Evolutionary conservation across 1,140 invertebrate genomes (phyloP), one percentile per base, ranked within the genome.

Genomic region (Trichonephila inaurata): DNA sequence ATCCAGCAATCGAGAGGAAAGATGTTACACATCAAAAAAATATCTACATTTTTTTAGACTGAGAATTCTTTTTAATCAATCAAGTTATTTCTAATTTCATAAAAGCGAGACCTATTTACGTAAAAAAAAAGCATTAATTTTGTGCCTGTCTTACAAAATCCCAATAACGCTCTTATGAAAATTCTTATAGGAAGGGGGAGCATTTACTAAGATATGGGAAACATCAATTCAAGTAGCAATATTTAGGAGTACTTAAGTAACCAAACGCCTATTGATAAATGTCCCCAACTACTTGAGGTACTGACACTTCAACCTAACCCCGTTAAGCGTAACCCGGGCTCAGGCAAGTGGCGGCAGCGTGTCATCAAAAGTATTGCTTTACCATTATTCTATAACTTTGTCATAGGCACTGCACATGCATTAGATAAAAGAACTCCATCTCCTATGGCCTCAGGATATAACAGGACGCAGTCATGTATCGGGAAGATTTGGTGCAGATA

Each of bases 401-500:
- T 19, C 72, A 40, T 77, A 33, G 33, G 33, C 72, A 77, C 28
- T 18, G 28, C 72, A 85, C n/a, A 60, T 21, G 58, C 12, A 21
- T 51, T 85, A 85, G 83, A 85, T 85, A 85, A 85, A 24, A 33
- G 28, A 8, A 14, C 28, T 72, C 16, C 69, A 72, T 24, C 24
- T 24, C 24, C 69, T 72, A 72, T 14, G 69, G 28, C 14, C 24
- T 33, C 69, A 14, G 28, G 69, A 33, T 72, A 72, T 18, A 16
- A 0, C 33, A 77, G 72, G 72, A 28, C 18, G 72, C 72, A 12
- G 19, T 61, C 58, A 21, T 85, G 44, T 85, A 60, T 60, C n/a
- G 8, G 24, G n/a, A n/a, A 51, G 51, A 85, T 85, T 85, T 60
- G 51, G 51, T 2, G 24, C 83, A 61, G 83, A 85, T 85, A 85